These are phyloP conservation scores for Ylistrum balloti DNA, from an alignment of 1,140 invertebrate species.

Conservation along the genomic window DNA sequence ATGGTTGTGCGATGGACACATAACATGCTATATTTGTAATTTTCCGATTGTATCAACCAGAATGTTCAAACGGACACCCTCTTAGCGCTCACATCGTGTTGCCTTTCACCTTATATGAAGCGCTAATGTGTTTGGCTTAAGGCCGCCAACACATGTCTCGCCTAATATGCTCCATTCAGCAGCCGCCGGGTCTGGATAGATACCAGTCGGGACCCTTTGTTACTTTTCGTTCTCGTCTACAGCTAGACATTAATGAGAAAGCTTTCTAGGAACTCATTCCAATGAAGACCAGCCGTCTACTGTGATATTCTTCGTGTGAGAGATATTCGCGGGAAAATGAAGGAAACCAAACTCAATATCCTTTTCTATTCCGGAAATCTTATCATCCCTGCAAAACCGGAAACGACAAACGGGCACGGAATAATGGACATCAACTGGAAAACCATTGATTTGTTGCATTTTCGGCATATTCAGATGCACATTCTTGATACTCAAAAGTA, in stretches of 20 bases:
- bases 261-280: not conserved
- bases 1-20: not conserved
- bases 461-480: too few species aligned
- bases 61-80: not conserved
- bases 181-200: not conserved
- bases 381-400: too few species aligned
- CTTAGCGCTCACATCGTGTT: not conserved
- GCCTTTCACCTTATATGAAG: not conserved
- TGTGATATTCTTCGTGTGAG: not conserved
- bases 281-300: not conserved
- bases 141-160: not conserved
- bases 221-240: not conserved
- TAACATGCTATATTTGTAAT: slow-evolving; percentile 22
- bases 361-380: too few species aligned
- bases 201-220: not conserved
- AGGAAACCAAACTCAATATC: too few species aligned
- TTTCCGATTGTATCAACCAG: not conserved
- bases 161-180: not conserved
- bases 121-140: slow-evolving; percentile 24
- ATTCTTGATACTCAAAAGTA: not conserved
- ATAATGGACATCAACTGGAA: too few species aligned
- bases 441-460: too few species aligned
- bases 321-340: too few species aligned
- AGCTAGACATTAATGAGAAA: not conserved
- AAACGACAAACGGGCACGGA: too few species aligned